Conservation (phyloP, 2,888 invertebrate species). For the Melinaea menophilus region DNA sequence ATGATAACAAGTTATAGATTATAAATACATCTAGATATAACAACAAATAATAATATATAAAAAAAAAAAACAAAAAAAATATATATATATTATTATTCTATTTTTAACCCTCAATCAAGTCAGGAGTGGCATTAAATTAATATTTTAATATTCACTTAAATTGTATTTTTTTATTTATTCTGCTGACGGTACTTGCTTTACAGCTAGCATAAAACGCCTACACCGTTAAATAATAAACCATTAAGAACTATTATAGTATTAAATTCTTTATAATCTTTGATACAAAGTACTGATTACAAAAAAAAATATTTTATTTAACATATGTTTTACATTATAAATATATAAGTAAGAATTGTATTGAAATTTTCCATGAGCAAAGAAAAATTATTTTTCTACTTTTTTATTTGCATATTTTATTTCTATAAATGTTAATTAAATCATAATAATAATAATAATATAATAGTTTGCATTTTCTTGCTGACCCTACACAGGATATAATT, state of each 20-base stretch:
- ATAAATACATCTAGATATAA: too few relatives aligned
- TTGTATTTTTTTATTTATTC: neutral
- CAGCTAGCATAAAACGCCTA: neutral
- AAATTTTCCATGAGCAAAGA: too few relatives aligned
- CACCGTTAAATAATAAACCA: neutral
- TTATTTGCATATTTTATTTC: too few relatives aligned
- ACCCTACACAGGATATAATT: constrained; percentile 34
- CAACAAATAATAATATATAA: too few relatives aligned
- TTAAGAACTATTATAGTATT: neutral
- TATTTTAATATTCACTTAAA: neutral
- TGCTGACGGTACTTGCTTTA: neutral
- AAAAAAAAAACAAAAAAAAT: too few relatives aligned
- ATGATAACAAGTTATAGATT: too few relatives aligned
- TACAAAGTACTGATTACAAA: neutral
- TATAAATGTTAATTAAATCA: neutral
- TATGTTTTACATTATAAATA: too few relatives aligned
- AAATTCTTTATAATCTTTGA: neutral
- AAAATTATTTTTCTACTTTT: too few relatives aligned
- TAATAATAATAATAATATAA: neutral
- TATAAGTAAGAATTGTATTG: neutral
- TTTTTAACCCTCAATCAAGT: neutral
- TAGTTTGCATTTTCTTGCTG: constrained; percentile 4
- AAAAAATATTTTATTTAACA: neutral
- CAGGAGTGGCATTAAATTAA: neutral
- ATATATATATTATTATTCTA: neutral